Conservation (phyloP, 2,113 vertebrate species). For the Cyanocitta stelleri region DNA sequence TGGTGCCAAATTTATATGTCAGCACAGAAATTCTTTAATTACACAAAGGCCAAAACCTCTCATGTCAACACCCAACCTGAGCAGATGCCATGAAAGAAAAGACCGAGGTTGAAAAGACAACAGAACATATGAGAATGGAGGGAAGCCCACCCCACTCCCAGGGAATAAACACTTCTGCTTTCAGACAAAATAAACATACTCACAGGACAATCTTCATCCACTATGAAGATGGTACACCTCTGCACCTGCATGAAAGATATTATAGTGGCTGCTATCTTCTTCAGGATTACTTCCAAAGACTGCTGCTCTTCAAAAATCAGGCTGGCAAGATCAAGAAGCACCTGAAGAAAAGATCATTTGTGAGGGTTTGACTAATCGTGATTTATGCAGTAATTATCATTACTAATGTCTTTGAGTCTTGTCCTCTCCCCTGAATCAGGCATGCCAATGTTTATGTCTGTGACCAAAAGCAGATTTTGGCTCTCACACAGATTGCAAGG, state of each 20-base stretch:
- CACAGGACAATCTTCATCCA: constrained; percentile 86
- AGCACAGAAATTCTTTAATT: background rate
- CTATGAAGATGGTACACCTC: constrained; percentile 91
- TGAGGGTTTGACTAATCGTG: background rate
- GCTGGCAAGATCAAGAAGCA: constrained; percentile 92
- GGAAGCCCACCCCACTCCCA: background rate
- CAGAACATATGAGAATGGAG: background rate
- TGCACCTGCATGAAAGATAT: constrained; percentile 97
- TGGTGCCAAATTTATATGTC: background rate
- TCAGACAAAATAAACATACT: constrained; percentile 44
- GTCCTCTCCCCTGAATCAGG: background rate
- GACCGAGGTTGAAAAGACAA: background rate
- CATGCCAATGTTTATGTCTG: background rate
- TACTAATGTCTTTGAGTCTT: background rate
- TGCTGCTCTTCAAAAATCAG: constrained; percentile 98
- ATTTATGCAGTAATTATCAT: background rate
- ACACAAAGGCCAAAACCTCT: background rate
- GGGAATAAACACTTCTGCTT: background rate
- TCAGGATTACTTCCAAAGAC: constrained; percentile 90
- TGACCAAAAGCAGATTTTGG: background rate
- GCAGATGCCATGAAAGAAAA: background rate
- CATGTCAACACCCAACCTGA: background rate
- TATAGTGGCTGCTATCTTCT: constrained; percentile 93
- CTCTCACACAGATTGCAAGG: background rate
- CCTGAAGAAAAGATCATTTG: constrained; percentile 66